These are phyloP conservation scores for Cyrtodaria siliqua DNA, from an alignment of 2,888 invertebrate species.

Conservation along the genomic window DNA sequence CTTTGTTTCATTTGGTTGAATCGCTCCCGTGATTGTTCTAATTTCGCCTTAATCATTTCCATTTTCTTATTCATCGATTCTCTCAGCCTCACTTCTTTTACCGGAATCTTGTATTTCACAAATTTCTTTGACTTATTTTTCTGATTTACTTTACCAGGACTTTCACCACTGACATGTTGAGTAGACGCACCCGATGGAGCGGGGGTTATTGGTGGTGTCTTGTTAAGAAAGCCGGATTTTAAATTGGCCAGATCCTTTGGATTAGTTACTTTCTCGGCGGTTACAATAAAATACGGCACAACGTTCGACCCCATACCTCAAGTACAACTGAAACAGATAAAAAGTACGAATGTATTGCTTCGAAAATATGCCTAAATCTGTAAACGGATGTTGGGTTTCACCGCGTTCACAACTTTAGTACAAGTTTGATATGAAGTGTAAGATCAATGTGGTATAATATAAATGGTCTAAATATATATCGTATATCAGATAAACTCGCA, in stretches of 20 bases:
- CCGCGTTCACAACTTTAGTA: no score
- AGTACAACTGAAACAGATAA: no score
- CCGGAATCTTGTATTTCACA: slow-evolving; percentile 38
- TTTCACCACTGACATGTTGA: not conserved
- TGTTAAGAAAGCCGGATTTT: not conserved
- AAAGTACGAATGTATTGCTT: no score
- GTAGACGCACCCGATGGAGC: slow-evolving; percentile 25
- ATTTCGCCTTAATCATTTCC: slow-evolving; percentile 64
- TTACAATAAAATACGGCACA: slow-evolving; percentile 65
- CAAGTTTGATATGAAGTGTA: no score
- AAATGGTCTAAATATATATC: no score
- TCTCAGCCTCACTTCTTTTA: slow-evolving; percentile 36
- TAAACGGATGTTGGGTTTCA: no score
- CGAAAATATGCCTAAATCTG: no score
- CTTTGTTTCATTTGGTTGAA: slow-evolving; percentile 43
- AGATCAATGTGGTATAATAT: no score
- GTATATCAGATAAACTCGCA: no score
- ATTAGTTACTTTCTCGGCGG: slow-evolving; percentile 46
- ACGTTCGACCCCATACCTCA: slow-evolving; percentile 40
- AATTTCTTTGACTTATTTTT: slow-evolving; percentile 19
- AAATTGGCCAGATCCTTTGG: slow-evolving; percentile 19
- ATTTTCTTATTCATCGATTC: slow-evolving; percentile 58
- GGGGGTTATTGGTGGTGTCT: slow-evolving; percentile 32
- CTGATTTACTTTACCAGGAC: not conserved
- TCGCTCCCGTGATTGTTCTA: slow-evolving; percentile 67